Conservation (phyloP, 2,888 invertebrate genomes). For the Diogma glabrata region DNA sequence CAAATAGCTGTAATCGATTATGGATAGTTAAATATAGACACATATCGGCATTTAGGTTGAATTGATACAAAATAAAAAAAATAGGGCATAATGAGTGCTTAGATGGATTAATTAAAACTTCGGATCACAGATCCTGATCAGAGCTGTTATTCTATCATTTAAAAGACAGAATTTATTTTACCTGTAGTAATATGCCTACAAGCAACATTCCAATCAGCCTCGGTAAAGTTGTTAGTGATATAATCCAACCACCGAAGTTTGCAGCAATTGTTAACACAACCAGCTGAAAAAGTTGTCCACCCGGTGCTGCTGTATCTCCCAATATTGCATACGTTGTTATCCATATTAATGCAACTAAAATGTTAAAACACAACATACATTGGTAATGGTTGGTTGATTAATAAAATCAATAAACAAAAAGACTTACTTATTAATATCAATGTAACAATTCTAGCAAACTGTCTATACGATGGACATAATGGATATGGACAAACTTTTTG, state of each 20-base stretch:
- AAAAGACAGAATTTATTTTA: too few species aligned
- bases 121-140: too few species aligned
- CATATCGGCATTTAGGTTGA: too few species aligned
- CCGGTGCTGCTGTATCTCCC: conserved; percentile 67
- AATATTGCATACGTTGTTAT: conserved; percentile 63
- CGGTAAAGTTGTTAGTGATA: conserved; percentile 68
- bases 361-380: too few species aligned
- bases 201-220: conserved; percentile 79
- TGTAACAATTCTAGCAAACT: conserved; percentile 64
- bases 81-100: too few species aligned
- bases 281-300: conserved; percentile 70
- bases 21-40: too few species aligned
- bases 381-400: conserved; percentile 11
- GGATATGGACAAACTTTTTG: conserved; percentile 72
- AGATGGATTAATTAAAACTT: too few species aligned
- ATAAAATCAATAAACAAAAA: too few species aligned
- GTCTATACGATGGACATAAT: conserved; percentile 72
- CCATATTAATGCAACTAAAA: conserved; percentile 56
- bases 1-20: too few species aligned
- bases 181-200: conserved; percentile 60
- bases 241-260: conserved; percentile 71
- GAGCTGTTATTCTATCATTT: background rate
- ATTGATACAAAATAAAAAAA: too few species aligned
- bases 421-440: conserved; percentile 55
- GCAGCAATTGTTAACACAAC: conserved; percentile 64